A percentile compares a stretch with the other conserved stretches of the same genome.
Conservation (phyloP, 2,888 invertebrate genomes). For the Eupithecia dodoneata region DNA sequence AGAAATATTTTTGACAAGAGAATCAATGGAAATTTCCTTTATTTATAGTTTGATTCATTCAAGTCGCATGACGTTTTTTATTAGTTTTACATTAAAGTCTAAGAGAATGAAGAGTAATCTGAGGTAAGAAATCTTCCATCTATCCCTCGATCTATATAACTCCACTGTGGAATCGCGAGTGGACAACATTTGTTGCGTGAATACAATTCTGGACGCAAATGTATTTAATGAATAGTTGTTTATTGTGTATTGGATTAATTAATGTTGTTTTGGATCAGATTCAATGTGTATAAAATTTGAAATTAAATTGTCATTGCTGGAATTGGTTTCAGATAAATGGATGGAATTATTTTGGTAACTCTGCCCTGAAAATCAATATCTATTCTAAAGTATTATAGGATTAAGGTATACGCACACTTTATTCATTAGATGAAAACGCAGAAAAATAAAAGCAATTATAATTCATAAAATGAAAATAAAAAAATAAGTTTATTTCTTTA, state of each 20-base stretch:
- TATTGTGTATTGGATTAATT: slow-evolving; percentile 42
- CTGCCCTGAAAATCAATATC: neutral
- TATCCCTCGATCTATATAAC: neutral
- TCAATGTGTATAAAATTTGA: slow-evolving; percentile 17
- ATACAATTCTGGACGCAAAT: slow-evolving; percentile 49
- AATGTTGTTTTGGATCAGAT: slow-evolving; percentile 41
- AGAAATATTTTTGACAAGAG: too few relatives aligned
- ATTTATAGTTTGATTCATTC: too few relatives aligned
- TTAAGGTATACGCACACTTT: neutral
- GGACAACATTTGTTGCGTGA: slow-evolving; percentile 56
- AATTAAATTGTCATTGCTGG: slow-evolving; percentile 27
- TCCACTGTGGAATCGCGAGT: slow-evolving; percentile 58
- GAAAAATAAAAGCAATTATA: too few relatives aligned
- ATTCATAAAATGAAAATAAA: too few relatives aligned
- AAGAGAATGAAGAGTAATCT: neutral
- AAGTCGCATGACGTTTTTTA: too few relatives aligned
- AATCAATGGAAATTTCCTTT: too few relatives aligned
- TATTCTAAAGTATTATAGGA: neutral
- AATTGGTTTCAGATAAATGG: neutral
- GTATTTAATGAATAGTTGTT: slow-evolving; percentile 54
- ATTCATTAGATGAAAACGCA: too few relatives aligned
- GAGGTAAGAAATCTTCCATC: neutral
- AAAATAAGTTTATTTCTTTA: too few relatives aligned
- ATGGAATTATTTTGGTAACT: neutral
- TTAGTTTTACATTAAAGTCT: too few relatives aligned